Evolutionary conservation across 2,113 vertebrate genomes (phyloP), one percentile per base, ranked within the genome.

Genomic region (Eonycteris spelaea): DNA sequence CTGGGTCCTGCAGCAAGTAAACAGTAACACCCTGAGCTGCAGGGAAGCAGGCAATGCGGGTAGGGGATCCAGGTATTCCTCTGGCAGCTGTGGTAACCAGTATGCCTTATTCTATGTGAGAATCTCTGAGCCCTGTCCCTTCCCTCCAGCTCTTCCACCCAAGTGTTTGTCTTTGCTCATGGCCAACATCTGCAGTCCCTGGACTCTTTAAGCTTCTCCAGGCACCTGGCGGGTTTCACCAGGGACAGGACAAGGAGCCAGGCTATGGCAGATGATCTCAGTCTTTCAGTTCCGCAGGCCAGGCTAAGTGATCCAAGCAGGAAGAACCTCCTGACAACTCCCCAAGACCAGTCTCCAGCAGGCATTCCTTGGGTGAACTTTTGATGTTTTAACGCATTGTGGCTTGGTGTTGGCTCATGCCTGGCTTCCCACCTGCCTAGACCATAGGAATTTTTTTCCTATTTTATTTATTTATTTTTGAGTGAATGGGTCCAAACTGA

Each of bases 201-300:
- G 28, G 85, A 24, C 86, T 13, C 35, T 12, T 4, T 13, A 19
- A 51, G 43, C 43, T 48, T 74, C 9, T 33, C 71, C 6, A 10
- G 14, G 8, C 0, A 10, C 38, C 55, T 73, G 1, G 5, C 14
- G 0, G n/a, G 28, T 24, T 19, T 65, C 30, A 43, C 38, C 1
- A 4, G 33, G n/a, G 11, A 8, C 14, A 91, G 59, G 33, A 82
- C 0, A 0, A 16, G 48, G 2, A 19, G 73, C 67, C 65, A 6
- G 18, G 51, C 11, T 2, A 10, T 0, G 53, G 84, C 14, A 61
- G 26, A 22, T 11, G 71, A 16, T 8, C 40, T 53, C 0, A 3
- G n/a, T 24, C 38, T 24, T 24, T n/a, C 11, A 30, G 45, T 26
- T n/a, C 40, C 13, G 55, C n/a, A 67, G 68, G 24, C 24, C 16